Percentiles rank a stretch among this genome's conserved stretches.
Conservation (phyloP, 2,113 vertebrate species). For the Lates calcarifer region DNA sequence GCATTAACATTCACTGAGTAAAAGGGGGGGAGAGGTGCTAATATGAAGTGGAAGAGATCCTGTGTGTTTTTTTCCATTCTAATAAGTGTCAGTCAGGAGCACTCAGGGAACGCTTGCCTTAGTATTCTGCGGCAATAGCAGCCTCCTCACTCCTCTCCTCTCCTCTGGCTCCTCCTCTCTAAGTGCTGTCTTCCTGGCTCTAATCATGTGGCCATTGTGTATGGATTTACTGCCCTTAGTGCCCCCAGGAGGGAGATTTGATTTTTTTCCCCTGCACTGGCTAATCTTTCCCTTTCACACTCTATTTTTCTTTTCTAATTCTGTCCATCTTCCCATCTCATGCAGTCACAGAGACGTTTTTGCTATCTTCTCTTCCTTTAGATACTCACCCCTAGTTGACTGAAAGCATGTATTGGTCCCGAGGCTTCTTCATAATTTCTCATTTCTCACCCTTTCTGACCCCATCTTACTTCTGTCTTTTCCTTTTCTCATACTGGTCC, state of each 20-base stretch:
- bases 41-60: slow-evolving; percentile 52
- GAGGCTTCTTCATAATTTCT: slow-evolving; percentile 1
- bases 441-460: neutral
- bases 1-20: slow-evolving; percentile 51
- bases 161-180: slow-evolving; percentile 35
- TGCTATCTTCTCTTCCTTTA: slow-evolving; percentile 23
- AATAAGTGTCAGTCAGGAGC: slow-evolving; percentile 58
- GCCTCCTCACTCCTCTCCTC: slow-evolving; percentile 35
- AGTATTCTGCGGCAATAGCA: slow-evolving; percentile 42
- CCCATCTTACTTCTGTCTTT: neutral
- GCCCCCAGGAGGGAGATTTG: slow-evolving; percentile 74
- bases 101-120: slow-evolving; percentile 28
- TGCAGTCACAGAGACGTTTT: slow-evolving; percentile 34
- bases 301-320: slow-evolving; percentile 60
- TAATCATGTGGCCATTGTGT: slow-evolving; percentile 77
- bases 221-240: slow-evolving; percentile 77
- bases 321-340: slow-evolving; percentile 29
- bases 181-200: slow-evolving; percentile 59
- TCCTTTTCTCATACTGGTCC: neutral
- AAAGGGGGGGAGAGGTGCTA: slow-evolving; percentile 26
- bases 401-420: slow-evolving; percentile 29
- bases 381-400: slow-evolving; percentile 36
- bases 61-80: slow-evolving; percentile 35
- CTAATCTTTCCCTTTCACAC: slow-evolving; percentile 71
- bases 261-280: slow-evolving; percentile 64